phyloP scores from a whole-genome alignment of 2,888 invertebrate genomes.

The Rotaria magnacalcarata region DNA sequence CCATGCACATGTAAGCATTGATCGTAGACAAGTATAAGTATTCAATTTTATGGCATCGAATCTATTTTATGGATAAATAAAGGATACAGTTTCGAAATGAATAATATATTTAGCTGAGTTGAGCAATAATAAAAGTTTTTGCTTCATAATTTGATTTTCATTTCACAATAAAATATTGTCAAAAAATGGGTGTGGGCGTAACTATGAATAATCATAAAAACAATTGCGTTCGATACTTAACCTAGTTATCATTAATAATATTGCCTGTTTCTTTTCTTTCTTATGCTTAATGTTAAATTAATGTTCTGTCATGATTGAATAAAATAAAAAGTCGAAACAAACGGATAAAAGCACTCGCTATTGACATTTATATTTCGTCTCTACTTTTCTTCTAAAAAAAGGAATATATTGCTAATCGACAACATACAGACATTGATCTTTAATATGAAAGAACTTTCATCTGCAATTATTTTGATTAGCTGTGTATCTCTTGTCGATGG shows the following conservation, averaged over 20 bases:
- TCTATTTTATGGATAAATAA: too few relatives aligned
- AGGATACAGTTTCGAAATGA: too few relatives aligned
- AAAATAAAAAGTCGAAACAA: neutral
- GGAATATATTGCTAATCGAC: neutral
- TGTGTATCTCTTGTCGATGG: neutral
- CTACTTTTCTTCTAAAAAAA: neutral
- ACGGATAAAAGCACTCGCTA: neutral
- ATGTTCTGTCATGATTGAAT: neutral
- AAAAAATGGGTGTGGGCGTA: too few relatives aligned
- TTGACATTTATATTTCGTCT: neutral
- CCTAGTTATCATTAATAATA: neutral
- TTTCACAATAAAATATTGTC: too few relatives aligned
- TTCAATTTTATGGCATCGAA: too few relatives aligned
- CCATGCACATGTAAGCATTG: too few relatives aligned
- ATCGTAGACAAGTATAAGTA: too few relatives aligned
- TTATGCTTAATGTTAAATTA: neutral
- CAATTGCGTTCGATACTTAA: neutral
- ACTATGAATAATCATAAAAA: neutral
- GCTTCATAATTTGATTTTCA: too few relatives aligned
- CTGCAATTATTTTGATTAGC: neutral
- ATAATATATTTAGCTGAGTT: too few relatives aligned
- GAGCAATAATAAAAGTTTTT: too few relatives aligned
- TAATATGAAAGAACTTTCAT: neutral
- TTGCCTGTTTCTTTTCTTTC: too few relatives aligned
- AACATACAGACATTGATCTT: neutral